Evolutionary conservation across 2,113 vertebrate genomes (phyloP).

Genomic region (Halichoerus grypus): DNA sequence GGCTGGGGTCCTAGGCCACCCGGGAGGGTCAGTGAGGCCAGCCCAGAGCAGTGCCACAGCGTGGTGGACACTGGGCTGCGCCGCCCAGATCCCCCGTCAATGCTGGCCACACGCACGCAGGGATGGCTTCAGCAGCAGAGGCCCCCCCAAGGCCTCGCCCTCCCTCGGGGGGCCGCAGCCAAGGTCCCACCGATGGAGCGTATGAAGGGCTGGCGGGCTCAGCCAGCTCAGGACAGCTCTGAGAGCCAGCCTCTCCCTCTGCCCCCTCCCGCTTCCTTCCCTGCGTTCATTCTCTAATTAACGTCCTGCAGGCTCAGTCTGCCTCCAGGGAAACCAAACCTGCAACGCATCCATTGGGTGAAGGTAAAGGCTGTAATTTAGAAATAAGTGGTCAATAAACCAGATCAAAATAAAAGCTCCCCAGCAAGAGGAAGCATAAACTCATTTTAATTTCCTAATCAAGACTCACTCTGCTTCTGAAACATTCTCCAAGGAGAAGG

Average conservation of each 20-base stretch:
- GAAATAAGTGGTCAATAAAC: not conserved
- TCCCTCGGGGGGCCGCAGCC: not conserved
- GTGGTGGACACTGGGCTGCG: fast-evolving
- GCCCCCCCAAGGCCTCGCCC: fast-evolving
- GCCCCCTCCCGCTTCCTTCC: fast-evolving
- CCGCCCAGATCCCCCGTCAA: not conserved
- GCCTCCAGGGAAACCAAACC: not conserved
- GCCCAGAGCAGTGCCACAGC: fast-evolving
- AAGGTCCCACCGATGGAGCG: not conserved
- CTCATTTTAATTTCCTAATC: not conserved
- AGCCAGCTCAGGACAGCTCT: not conserved
- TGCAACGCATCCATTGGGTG: fast-evolving
- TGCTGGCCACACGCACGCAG: fast-evolving
- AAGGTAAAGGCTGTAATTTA: not conserved
- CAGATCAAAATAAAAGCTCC: not conserved
- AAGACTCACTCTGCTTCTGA: not conserved
- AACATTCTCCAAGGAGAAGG: fast-evolving
- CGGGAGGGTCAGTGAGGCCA: not conserved
- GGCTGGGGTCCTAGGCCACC: not conserved
- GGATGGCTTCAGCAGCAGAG: too few relatives aligned
- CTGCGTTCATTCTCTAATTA: not conserved
- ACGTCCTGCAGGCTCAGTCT: fast-evolving
- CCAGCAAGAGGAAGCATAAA: not conserved
- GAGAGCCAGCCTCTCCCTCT: too few relatives aligned
- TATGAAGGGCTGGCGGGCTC: fast-evolving